phyloP scores from a whole-genome alignment of 2,888 invertebrate genomes.

The Papilio protenor region DNA sequence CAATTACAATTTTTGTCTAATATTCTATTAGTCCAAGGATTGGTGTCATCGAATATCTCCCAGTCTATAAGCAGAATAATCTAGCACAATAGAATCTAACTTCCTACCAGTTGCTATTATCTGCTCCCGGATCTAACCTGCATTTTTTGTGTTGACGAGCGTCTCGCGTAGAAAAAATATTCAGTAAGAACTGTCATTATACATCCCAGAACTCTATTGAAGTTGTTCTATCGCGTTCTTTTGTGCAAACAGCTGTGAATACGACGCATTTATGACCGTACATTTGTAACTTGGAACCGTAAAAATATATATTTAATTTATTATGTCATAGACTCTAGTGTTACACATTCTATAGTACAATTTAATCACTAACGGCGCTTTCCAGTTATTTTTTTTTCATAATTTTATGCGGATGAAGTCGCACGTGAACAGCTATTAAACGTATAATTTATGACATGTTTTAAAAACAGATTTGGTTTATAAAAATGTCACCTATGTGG shows the following conservation, averaged over 20 bases:
- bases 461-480: no score
- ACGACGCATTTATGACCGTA: not conserved
- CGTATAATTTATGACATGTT: no score
- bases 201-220: slow-evolving; percentile 8
- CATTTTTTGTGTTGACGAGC: slow-evolving; percentile 1
- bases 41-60: not conserved
- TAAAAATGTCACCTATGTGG: no score
- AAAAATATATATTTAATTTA: no score
- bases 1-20: not conserved
- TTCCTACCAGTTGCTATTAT: not conserved
- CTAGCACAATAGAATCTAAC: not conserved
- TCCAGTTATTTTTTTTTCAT: no score
- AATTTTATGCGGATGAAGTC: no score
- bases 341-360: no score
- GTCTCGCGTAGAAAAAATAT: not conserved
- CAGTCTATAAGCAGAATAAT: not conserved
- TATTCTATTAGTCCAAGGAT: no score
- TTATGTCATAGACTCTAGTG: no score
- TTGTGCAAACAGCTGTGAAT: slow-evolving; percentile 5
- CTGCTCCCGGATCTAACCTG: slow-evolving; percentile 9
- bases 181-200: not conserved
- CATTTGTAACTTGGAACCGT: not conserved
- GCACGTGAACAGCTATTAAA: no score
- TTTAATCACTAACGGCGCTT: no score
- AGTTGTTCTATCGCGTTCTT: not conserved